Evolutionary conservation across 2,113 vertebrate species (phyloP).

Genomic region (Hippocampus mohnikei): DNA sequence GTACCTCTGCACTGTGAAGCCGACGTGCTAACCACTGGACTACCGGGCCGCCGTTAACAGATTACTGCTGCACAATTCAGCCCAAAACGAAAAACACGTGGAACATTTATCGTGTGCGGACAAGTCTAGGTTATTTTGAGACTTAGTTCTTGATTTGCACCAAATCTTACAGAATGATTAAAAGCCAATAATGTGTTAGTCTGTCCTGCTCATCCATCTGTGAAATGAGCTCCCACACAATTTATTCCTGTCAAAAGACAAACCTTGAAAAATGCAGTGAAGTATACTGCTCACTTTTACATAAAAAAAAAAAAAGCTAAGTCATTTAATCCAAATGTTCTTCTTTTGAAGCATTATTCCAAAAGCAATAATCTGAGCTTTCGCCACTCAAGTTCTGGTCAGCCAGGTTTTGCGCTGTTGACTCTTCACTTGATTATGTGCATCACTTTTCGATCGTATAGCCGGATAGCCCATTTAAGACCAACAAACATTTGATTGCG

Average conservation of each 20-base stretch:
- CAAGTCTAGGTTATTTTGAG: neutral
- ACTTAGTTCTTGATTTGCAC: neutral
- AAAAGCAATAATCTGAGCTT: neutral
- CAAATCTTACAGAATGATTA: slow-evolving; percentile 1
- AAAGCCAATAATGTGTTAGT: slow-evolving; percentile 1
- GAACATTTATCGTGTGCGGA: neutral
- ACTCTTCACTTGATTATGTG: neutral
- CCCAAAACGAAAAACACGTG: neutral
- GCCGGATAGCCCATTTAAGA: neutral
- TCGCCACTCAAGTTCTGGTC: neutral
- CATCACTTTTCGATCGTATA: neutral
- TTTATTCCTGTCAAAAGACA: neutral
- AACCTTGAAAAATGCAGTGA: slow-evolving; percentile 3
- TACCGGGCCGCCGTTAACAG: too few species aligned
- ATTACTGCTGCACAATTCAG: neutral
- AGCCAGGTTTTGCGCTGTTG: neutral
- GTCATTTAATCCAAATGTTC: neutral
- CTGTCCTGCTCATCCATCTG: slow-evolving; percentile 2
- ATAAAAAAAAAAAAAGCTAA: neutral
- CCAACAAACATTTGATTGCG: neutral
- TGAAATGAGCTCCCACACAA: slow-evolving; percentile 5
- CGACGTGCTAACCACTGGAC: too few species aligned
- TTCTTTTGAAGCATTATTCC: neutral
- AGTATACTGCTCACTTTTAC: neutral
- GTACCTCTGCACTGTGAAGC: too few species aligned